Evolutionary conservation across 2,113 vertebrate genomes (phyloP).

Genomic region (Condylura cristata): DNA sequence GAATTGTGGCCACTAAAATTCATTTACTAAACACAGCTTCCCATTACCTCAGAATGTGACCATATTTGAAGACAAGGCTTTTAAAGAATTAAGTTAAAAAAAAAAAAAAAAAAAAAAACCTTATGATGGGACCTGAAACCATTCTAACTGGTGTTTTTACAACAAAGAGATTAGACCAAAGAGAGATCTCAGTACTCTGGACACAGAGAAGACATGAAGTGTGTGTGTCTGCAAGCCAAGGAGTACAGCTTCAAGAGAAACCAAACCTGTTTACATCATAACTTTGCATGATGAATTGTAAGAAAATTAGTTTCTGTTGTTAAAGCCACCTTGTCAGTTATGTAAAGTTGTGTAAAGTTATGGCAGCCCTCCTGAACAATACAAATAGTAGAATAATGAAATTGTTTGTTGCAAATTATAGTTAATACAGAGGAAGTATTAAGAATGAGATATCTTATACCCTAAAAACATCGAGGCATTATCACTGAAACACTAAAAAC

Average conservation of each 20-base stretch:
- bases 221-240: background rate
- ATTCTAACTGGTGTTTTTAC: background rate
- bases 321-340: background rate
- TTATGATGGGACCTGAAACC: background rate
- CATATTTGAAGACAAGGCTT: background rate
- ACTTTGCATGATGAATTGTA: background rate
- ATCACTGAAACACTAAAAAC: background rate
- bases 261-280: rapidly evolving
- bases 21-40: background rate
- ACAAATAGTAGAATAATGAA: background rate
- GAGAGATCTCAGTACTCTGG: rapidly evolving
- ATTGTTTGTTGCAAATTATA: background rate
- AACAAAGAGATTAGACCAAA: background rate
- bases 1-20: background rate
- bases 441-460: background rate
- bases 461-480: background rate
- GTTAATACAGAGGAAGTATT: background rate
- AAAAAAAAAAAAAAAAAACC: background rate
- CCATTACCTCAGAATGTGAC: background rate
- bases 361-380: background rate
- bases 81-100: background rate
- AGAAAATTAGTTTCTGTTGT: background rate
- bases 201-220: background rate
- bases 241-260: background rate
- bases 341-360: background rate